Base-by-base conservation (phyloP, 2,797 vertebrate species). In the Trichosurus vulpecula region DNA sequence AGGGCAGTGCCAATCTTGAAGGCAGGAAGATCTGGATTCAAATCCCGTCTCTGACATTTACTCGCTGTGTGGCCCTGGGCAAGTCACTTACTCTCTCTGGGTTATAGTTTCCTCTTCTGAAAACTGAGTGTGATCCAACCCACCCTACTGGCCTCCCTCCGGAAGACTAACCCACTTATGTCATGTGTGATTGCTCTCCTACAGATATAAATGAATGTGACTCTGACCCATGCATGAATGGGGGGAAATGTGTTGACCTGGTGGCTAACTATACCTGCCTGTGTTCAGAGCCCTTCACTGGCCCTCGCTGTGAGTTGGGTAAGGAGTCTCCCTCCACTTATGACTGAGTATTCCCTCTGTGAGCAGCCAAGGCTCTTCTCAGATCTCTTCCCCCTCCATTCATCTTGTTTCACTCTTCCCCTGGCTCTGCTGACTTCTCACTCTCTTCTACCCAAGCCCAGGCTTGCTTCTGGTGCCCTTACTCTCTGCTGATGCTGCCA, bases 241-340 rank as follows among this genome's bases (percentile, higher is more conserved):
- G 99, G 2, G 99, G 99, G 14, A 98, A 98, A 8, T 99, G 99
- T 52, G 14, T 99, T 0, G 99, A 99, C 97, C 98, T 97, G 97
- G 98, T 99, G 31, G 97, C 98, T 95, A 99, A 99, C 97, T 99
- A 99, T 98, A 99, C 98, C 97, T 99, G 99, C n/a, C 41, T 98
- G 81, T 99, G 99, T 97, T 97, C 98, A 0, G 96, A 98, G 61
- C 97, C 98, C 95, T 99, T 99, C 97, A 98, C 98, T 47, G 99
- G 99, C 97, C 97, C 93, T 25, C 99, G 98, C 97, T 99, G 99
- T 0, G 99, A 99, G 98, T 99, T 98, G 99, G 99, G 99, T 99
- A 98, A 95, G 6, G 61, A 27, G 41, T 27, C 74, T 47, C n/a
- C 55, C 53, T 13, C 53, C 19, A 0, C 6, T 8, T 2, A 93